Percentiles rank a stretch among this genome's conserved stretches.
Evolutionary conservation across 2,888 invertebrate genomes (phyloP).

Genomic region (Eupithecia dodoneata): DNA sequence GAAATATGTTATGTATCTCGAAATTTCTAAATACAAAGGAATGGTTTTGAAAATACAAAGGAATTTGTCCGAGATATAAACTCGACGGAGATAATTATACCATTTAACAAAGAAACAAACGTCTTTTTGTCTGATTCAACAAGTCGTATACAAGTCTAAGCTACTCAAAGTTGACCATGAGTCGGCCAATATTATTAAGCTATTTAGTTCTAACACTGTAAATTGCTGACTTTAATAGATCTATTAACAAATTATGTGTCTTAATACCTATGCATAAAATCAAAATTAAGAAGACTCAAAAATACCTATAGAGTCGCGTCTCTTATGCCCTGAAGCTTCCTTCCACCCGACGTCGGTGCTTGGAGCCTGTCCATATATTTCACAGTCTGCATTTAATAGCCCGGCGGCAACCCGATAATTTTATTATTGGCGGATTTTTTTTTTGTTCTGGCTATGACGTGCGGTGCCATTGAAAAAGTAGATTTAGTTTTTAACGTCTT

Average conservation of each 20-base stretch:
- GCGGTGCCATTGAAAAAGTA: slow-evolving; percentile 72
- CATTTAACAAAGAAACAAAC: no score
- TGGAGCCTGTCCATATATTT: slow-evolving; percentile 71
- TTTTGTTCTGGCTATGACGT: slow-evolving; percentile 67
- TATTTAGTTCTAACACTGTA: neutral
- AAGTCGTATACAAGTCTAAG: neutral
- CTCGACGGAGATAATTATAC: no score
- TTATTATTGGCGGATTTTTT: slow-evolving; percentile 78
- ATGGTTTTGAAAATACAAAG: no score
- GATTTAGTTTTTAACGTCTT: slow-evolving; percentile 62
- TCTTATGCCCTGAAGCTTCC: slow-evolving; percentile 42
- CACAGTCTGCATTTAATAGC: slow-evolving; percentile 82
- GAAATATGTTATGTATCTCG: neutral
- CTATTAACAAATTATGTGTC: no score
- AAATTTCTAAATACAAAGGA: neutral
- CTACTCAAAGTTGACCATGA: neutral
- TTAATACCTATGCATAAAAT: no score
- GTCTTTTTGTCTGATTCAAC: neutral
- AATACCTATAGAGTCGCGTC: slow-evolving; percentile 39
- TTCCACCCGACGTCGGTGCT: slow-evolving; percentile 51
- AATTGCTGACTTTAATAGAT: neutral
- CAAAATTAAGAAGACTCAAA: neutral
- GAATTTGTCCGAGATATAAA: no score
- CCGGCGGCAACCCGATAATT: slow-evolving; percentile 79
- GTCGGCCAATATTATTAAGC: neutral